Evolutionary conservation across 2,797 vertebrate genomes (phyloP).

Genomic region (Choloepus didactylus): DNA sequence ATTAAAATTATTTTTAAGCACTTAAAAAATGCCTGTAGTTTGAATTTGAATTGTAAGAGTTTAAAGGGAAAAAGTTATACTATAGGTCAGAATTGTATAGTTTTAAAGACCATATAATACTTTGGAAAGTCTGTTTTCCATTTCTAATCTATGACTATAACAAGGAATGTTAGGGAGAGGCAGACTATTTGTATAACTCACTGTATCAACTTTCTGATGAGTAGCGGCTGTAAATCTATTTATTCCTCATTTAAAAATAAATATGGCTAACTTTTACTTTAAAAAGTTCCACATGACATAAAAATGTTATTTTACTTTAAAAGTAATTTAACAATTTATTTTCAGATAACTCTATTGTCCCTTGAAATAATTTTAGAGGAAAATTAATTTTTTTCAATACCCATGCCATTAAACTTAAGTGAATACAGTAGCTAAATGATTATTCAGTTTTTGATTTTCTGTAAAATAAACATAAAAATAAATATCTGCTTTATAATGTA

Average conservation of each 20-base stretch:
- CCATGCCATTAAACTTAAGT: background rate
- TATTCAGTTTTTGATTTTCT: background rate
- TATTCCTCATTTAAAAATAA: slow-evolving; percentile 70
- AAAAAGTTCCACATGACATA: slow-evolving; percentile 4
- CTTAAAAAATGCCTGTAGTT: background rate
- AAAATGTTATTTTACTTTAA: slow-evolving; percentile 61
- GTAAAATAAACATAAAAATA: background rate
- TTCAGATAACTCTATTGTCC: slow-evolving; percentile 27
- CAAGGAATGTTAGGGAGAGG: background rate
- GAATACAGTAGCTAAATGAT: slow-evolving; percentile 20
- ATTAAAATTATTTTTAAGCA: background rate
- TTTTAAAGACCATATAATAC: slow-evolving; percentile 6
- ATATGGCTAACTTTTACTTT: slow-evolving; percentile 53
- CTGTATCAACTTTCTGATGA: slow-evolving; percentile 10
- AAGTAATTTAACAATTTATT: slow-evolving; percentile 27
- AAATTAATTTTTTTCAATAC: slow-evolving; percentile 40
- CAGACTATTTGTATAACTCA: background rate
- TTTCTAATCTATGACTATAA: slow-evolving; percentile 2
- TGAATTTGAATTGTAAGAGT: slow-evolving; percentile 22
- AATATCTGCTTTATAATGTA: slow-evolving; percentile 37
- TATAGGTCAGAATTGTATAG: background rate
- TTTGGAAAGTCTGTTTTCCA: background rate
- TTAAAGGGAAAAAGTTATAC: background rate
- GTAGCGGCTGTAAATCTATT: background rate
- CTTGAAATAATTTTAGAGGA: slow-evolving; percentile 22